Conservation (phyloP, 2,797 vertebrate species). For the Leptatherina wallacei region DNA sequence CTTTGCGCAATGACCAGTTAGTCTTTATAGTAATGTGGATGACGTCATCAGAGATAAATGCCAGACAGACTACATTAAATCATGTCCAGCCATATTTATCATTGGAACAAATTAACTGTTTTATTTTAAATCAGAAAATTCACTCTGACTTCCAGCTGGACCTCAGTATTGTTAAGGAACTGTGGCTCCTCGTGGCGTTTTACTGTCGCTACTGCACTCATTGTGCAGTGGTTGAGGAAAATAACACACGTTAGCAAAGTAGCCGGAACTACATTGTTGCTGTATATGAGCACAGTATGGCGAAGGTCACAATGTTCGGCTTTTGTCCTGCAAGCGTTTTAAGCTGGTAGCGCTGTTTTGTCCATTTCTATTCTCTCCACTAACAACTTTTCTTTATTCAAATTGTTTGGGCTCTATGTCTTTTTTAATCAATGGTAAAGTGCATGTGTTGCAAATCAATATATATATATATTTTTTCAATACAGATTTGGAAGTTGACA, state of each 20-base stretch:
- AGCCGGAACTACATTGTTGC: too few relatives aligned
- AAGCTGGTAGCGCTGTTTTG: too few relatives aligned
- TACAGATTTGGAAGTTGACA: too few relatives aligned
- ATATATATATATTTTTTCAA: not conserved
- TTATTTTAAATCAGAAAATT: conserved; percentile 3
- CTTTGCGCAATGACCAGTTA: not conserved
- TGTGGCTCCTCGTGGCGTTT: not conserved
- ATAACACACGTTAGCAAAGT: not conserved
- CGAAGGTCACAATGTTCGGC: not conserved
- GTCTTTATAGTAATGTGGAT: conserved; percentile 7
- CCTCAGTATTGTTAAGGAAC: not conserved
- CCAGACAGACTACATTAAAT: conserved; percentile 14
- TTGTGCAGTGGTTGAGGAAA: not conserved
- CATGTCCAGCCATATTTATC: conserved; percentile 2
- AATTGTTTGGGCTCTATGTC: not conserved
- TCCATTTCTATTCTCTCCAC: not conserved
- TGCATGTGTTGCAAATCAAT: not conserved
- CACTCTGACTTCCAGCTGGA: not conserved
- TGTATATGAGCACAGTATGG: not conserved
- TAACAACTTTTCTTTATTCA: not conserved
- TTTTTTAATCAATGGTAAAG: not conserved
- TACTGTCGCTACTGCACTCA: not conserved
- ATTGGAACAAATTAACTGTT: not conserved
- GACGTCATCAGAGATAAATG: conserved; percentile 13
- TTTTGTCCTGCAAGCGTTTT: not conserved